phyloP scores from a whole-genome alignment of 2,888 invertebrate genomes.

The Drosophila lutescens region DNA sequence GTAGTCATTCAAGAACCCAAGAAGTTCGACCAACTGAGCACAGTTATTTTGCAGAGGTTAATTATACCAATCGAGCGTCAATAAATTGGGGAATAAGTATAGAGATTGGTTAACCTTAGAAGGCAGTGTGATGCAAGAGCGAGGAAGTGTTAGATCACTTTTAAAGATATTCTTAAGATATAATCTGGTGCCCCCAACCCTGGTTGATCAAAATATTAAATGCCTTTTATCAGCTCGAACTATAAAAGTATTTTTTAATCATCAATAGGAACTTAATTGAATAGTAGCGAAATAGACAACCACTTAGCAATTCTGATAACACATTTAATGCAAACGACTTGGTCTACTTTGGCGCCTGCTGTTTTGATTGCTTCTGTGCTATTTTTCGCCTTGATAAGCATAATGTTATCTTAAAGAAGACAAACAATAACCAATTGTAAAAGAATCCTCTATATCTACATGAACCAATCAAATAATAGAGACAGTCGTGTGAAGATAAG shows the following conservation, averaged over 20 bases:
- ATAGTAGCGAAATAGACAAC: constrained; percentile 3
- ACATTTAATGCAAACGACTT: constrained; percentile 6
- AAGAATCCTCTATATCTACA: constrained; percentile 17
- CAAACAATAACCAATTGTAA: constrained; percentile 20
- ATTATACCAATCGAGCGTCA: constrained; percentile 38
- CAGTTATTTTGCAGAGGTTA: constrained; percentile 39
- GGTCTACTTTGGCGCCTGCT: background rate
- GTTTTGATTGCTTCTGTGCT: constrained; percentile 1
- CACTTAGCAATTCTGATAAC: constrained; percentile 4
- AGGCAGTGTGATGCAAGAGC: constrained; percentile 21
- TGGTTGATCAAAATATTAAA: too few relatives aligned
- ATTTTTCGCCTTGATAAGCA: constrained; percentile 17
- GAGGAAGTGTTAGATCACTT: constrained; percentile 16
- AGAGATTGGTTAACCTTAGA: constrained; percentile 15
- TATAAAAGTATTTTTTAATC: constrained; percentile 10
- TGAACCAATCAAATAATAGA: constrained; percentile 20
- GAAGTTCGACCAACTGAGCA: constrained; percentile 24
- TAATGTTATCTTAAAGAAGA: constrained; percentile 5
- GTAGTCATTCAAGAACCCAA: constrained; percentile 30
- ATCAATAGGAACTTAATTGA: background rate
- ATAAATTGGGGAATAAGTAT: constrained; percentile 16
- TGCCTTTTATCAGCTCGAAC: constrained; percentile 4
- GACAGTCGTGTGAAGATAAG: constrained; percentile 16
- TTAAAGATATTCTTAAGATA: background rate
- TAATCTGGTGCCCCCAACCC: too few relatives aligned